These are phyloP conservation scores for Rafetus swinhoei DNA, from an alignment of 2,113 vertebrate species.

Conservation along the genomic window DNA sequence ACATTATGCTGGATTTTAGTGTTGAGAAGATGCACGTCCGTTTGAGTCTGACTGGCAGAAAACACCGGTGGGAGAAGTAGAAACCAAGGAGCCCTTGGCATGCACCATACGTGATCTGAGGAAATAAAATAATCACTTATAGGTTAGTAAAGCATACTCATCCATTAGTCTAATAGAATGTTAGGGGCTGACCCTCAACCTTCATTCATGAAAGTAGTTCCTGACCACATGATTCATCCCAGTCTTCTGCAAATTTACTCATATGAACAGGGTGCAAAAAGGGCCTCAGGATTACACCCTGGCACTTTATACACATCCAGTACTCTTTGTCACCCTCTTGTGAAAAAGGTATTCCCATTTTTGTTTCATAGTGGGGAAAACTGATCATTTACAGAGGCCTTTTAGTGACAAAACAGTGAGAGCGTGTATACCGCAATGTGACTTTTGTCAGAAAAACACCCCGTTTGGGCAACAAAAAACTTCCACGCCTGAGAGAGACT, in stretches of 20 bases:
- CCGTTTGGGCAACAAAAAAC: too few species aligned
- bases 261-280: background rate
- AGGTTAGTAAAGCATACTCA: background rate
- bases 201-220: background rate
- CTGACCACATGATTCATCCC: background rate
- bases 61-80: background rate
- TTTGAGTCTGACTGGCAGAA: background rate
- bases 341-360: background rate
- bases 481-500: too few species aligned
- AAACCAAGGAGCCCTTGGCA: background rate
- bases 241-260: background rate
- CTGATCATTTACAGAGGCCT: too few species aligned
- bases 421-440: too few species aligned
- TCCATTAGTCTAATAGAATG: background rate
- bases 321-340: background rate
- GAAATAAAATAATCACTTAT: background rate
- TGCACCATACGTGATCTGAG: background rate
- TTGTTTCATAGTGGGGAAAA: background rate
- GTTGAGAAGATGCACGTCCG: background rate
- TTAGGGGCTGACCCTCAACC: background rate
- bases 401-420: too few species aligned
- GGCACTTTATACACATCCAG: background rate
- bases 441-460: too few species aligned
- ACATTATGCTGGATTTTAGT: background rate
- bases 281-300: background rate